Conservation (phyloP, 2,888 invertebrate genomes). For the Pandemis corylana region DNA sequence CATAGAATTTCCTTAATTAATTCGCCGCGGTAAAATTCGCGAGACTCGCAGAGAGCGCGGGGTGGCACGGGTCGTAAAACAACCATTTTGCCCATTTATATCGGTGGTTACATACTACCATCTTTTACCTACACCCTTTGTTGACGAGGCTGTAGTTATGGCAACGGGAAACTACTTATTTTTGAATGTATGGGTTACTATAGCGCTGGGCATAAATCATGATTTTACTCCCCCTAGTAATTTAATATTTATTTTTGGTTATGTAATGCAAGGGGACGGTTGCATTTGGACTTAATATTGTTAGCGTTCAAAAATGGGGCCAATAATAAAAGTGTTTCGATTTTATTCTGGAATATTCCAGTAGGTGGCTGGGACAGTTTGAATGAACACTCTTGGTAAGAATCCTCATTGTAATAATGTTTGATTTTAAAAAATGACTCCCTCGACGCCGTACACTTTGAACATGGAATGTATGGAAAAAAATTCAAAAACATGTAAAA, state of each 20-base stretch:
- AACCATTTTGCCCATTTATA: conserved; percentile 31
- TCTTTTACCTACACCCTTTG: conserved; percentile 47
- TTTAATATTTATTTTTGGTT: conserved; percentile 5
- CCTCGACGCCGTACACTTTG: no score
- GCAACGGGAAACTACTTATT: conserved; percentile 47
- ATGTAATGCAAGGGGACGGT: background rate
- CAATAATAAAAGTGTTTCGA: no score
- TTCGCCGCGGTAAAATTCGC: conserved; percentile 28
- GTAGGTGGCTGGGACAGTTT: no score
- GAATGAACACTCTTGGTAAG: no score
- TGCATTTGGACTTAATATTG: background rate
- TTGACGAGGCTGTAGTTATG: conserved; percentile 49
- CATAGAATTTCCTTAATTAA: conserved; percentile 28
- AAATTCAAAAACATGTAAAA: no score
- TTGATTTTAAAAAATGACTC: no score
- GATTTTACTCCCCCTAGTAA: conserved; percentile 11
- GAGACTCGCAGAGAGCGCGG: conserved; percentile 24
- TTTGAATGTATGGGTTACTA: conserved; percentile 26
- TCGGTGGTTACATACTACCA: conserved; percentile 29
- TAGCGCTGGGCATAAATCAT: conserved; percentile 11
- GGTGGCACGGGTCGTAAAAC: conserved; percentile 31
- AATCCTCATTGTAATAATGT: no score
- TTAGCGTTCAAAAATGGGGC: no score
- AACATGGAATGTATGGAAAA: background rate
- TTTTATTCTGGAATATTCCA: no score